These are phyloP conservation scores for Mycalesis mineus DNA, from an alignment of 2,888 invertebrate genomes.

Conservation along the genomic window DNA sequence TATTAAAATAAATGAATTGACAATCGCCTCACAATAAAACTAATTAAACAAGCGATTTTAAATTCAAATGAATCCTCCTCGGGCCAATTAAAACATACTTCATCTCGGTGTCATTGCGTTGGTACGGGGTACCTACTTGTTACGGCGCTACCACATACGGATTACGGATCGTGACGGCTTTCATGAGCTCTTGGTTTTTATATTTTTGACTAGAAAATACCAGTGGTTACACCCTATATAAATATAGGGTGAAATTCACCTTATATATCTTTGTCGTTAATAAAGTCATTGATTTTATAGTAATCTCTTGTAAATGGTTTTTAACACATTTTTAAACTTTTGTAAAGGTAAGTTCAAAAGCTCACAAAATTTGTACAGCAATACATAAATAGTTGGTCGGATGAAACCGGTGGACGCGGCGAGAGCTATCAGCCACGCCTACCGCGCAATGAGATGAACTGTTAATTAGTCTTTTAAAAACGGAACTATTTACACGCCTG, in stretches of 20 bases:
- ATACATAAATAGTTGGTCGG: background rate
- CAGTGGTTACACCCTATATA: too few species aligned
- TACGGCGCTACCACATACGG: background rate
- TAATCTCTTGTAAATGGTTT: too few species aligned
- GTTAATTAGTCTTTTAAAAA: constrained; percentile 8
- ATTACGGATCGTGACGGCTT: too few species aligned
- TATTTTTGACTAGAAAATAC: too few species aligned
- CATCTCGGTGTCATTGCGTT: constrained; percentile 24
- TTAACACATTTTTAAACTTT: too few species aligned
- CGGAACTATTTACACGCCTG: constrained; percentile 2
- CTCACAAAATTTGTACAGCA: background rate
- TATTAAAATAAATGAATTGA: constrained; percentile 48
- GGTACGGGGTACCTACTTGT: background rate
- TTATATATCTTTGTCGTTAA: too few species aligned
- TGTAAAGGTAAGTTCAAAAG: too few species aligned
- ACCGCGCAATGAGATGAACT: constrained; percentile 4
- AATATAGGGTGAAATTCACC: too few species aligned
- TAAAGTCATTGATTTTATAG: too few species aligned
- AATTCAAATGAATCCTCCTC: constrained; percentile 45
- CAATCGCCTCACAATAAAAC: constrained; percentile 43
- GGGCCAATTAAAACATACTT: constrained; percentile 38
- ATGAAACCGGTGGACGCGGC: background rate
- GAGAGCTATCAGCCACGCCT: constrained; percentile 1
- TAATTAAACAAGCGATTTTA: constrained; percentile 44
- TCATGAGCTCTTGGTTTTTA: too few species aligned